Evolutionary conservation across 2,797 vertebrate genomes (phyloP).

Genomic region (Microhierax caerulescens): DNA sequence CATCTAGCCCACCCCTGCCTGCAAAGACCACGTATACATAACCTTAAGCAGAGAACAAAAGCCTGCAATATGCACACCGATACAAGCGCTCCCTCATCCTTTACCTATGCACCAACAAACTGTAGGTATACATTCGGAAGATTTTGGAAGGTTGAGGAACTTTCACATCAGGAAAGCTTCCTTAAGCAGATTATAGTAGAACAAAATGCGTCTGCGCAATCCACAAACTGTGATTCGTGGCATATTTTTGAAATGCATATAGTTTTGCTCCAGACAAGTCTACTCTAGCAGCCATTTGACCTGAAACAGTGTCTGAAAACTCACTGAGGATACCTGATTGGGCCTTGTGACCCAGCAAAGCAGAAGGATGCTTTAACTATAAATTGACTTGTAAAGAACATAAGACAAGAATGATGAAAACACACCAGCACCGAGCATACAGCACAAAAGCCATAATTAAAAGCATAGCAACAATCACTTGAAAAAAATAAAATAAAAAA

Average conservation of each 20-base stretch:
- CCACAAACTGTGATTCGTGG: not conserved
- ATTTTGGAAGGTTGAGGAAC: not conserved
- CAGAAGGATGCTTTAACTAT: not conserved
- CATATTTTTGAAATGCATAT: not conserved
- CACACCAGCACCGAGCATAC: not conserved
- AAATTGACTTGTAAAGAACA: not conserved
- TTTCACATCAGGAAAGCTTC: not conserved
- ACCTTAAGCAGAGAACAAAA: not conserved
- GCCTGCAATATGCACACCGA: accelerated
- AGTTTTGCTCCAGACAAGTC: not conserved
- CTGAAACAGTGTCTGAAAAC: not conserved
- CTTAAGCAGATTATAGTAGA: not conserved
- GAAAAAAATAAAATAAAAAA: not conserved
- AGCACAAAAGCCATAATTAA: not conserved
- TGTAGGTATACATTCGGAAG: not conserved
- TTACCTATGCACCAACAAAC: not conserved
- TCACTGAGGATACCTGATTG: not conserved
- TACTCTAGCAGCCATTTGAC: not conserved
- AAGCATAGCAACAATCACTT: not conserved
- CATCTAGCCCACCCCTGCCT: not conserved
- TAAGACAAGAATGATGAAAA: not conserved
- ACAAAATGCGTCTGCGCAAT: accelerated
- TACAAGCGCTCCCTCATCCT: not conserved
- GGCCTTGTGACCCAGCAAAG: not conserved
- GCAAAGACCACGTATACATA: not conserved